Percentiles rank a stretch among this genome's conserved stretches.
Conservation (phyloP, 2,113 vertebrate species). For the Esox niger region DNA sequence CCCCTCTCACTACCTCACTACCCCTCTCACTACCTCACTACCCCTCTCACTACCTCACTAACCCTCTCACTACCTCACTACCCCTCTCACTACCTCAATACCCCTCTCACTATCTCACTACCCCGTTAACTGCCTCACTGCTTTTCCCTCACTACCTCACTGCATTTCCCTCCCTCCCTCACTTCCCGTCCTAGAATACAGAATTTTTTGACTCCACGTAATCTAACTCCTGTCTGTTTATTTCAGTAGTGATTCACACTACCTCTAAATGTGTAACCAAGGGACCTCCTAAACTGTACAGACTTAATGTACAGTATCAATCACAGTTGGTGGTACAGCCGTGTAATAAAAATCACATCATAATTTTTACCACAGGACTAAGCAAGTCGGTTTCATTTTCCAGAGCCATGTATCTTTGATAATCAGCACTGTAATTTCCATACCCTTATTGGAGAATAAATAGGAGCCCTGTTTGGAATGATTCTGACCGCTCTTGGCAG, state of each 20-base stretch:
- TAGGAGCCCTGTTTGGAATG: neutral
- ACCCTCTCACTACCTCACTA: neutral
- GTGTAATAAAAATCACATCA: conserved; percentile 32
- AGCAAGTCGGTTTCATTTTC: conserved; percentile 49
- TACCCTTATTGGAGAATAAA: conserved; percentile 47
- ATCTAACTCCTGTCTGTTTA: too few species aligned
- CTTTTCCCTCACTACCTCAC: neutral
- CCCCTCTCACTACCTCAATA: too few species aligned
- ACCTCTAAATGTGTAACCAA: neutral
- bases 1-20: too few species aligned
- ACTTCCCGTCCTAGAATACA: too few species aligned
- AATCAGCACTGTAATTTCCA: conserved; percentile 42
- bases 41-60: neutral
- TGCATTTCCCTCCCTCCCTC: neutral
- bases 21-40: too few species aligned
- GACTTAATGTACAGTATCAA: neutral
- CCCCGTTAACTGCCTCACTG: too few species aligned
- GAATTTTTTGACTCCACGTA: too few species aligned
- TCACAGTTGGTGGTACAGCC: conserved; percentile 3
- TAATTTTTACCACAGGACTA: conserved; percentile 44
- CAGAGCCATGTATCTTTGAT: conserved; percentile 39
- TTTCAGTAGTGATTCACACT: neutral
- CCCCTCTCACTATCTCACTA: too few species aligned
- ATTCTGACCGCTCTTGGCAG: neutral
- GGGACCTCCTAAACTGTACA: neutral